These are phyloP conservation scores for Apis mellifera DNA, from an alignment of 1,140 invertebrate genomes.

Conservation along the genomic window Amel_HAv3.1 CM009934.2:7716501-7717000, in stretches of 20 bases:
- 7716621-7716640: not conserved
- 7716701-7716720: not conserved
- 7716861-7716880: not conserved
- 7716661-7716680: conserved; percentile 18
- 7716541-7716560: not conserved
- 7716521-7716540: not conserved
- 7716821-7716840: too few relatives aligned
- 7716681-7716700: conserved; percentile 11
- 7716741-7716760: not conserved
- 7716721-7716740: conserved; percentile 9
- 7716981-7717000: not conserved
- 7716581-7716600: not conserved
- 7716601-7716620: not conserved
- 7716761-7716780: not conserved
- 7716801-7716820: not conserved
- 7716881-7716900: not conserved
- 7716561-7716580: not conserved
- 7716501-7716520: not conserved
- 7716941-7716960: not conserved
- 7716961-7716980: too few relatives aligned
- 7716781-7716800: not conserved
- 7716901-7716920: not conserved
- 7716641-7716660: not conserved
- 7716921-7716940: not conserved
- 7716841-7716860: too few relatives aligned